Percentiles rank a stretch among this genome's conserved stretches.
Evolutionary conservation across 2,888 invertebrate genomes (phyloP).

Genomic region (Chloroclysta siterata): DNA sequence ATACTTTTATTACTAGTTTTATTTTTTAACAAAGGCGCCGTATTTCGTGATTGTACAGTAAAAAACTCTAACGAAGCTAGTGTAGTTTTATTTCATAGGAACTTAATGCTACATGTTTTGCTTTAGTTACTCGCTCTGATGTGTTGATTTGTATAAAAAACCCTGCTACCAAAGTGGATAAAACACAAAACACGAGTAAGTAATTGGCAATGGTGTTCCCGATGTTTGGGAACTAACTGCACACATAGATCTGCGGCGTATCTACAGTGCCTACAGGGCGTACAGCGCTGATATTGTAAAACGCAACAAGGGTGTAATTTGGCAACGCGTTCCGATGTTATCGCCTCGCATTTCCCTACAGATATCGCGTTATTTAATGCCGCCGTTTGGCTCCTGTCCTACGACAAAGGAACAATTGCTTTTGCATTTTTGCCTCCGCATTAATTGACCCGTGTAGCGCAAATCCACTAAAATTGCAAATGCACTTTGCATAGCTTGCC

Average conservation of each 20-base stretch:
- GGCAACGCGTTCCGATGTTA: slow-evolving; percentile 77
- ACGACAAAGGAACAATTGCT: slow-evolving; percentile 57
- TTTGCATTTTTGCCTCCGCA: slow-evolving; percentile 51
- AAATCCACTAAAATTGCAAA: slow-evolving; percentile 22
- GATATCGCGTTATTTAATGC: slow-evolving; percentile 79
- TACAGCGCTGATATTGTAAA: slow-evolving; percentile 64
- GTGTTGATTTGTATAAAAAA: slow-evolving; percentile 5
- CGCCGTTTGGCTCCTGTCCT: slow-evolving; percentile 69
- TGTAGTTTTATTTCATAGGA: too few species aligned
- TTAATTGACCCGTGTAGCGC: slow-evolving; percentile 50
- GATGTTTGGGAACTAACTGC: slow-evolving; percentile 2
- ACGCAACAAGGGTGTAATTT: slow-evolving; percentile 80
- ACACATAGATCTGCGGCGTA: slow-evolving; percentile 21
- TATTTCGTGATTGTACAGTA: slow-evolving; percentile 2
- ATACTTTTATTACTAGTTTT: slow-evolving; percentile 30
- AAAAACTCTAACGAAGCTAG: neutral
- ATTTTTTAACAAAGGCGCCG: slow-evolving; percentile 6
- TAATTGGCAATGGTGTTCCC: slow-evolving; percentile 19
- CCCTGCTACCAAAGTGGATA: neutral
- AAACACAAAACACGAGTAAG: slow-evolving; percentile 15
- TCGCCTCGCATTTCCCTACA: slow-evolving; percentile 74
- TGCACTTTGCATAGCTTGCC: slow-evolving; percentile 17
- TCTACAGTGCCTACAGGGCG: slow-evolving; percentile 31
- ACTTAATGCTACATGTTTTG: neutral
- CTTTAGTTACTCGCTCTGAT: neutral